These are phyloP conservation scores for Phalanger gymnotis DNA, from an alignment of 2,797 vertebrate species.

Conservation along the genomic window DNA sequence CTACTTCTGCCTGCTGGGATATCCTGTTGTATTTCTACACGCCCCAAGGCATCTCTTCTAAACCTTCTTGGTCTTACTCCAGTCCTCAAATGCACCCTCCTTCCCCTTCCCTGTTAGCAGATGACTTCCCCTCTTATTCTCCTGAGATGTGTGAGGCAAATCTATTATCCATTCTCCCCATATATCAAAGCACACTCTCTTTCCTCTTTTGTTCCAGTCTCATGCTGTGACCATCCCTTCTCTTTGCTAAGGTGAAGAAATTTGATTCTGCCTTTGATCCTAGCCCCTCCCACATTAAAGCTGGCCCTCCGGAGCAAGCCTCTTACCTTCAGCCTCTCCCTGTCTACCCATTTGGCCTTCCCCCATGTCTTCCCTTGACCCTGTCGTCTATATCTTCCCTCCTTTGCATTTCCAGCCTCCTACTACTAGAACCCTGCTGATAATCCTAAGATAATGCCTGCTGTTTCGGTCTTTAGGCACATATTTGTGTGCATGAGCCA, in stretches of 20 bases:
- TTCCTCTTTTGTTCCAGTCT: not conserved
- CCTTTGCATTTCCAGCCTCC: too few relatives aligned
- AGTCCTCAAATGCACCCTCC: not conserved
- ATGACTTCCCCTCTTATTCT: not conserved
- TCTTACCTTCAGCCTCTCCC: not conserved
- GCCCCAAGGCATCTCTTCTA: not conserved
- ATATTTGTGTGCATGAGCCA: too few relatives aligned
- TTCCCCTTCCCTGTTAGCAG: not conserved
- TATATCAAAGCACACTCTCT: not conserved
- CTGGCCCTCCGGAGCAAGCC: not conserved
- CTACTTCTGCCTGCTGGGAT: not conserved
- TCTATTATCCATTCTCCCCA: not conserved
- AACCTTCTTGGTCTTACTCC: not conserved
- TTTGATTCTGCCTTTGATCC: not conserved
- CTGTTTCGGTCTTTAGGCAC: not conserved
- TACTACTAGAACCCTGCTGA: not conserved
- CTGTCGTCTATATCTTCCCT: too few relatives aligned
- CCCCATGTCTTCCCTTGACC: too few relatives aligned
- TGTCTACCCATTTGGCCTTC: not conserved
- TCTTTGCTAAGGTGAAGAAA: not conserved
- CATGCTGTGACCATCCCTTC: not conserved
- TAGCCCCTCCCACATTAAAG: not conserved
- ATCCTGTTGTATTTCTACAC: not conserved
- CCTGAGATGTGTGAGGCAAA: not conserved
- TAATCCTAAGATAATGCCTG: not conserved